Base-by-base conservation (phyloP, 2,888 invertebrate genomes). In the Gymnocheta viridis region DNA sequence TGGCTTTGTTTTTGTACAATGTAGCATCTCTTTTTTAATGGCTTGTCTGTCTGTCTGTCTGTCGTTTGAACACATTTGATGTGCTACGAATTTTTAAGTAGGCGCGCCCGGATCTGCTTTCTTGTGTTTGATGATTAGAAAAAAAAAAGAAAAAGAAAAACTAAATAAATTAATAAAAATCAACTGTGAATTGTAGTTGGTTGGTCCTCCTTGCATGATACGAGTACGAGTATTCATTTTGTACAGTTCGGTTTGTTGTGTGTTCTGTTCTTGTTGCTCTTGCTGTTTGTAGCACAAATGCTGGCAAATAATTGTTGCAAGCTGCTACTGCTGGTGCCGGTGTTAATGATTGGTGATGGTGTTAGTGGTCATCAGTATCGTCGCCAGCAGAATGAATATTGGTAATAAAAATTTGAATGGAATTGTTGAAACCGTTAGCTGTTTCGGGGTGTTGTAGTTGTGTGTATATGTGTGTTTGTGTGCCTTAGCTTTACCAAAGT, bases 361-460 rank as follows among this genome's bases (percentile, higher is more conserved):
- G 47, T 10, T 44, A 29, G 35, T 54, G 64, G 29, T 54, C 38
- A 29, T 49, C 35, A 49, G 58, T 60, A 49, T 38, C 77, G 69
- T 47, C 78, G 29, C 14, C 44, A 47, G 56, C 80, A 73, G 69
- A 69, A 81, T 74, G 69, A 69, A 81, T 74, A 78, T 67, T 67
- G 85, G 90, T 86, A 89, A 89, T 90, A 90, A 90, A 90, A 89
- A 90, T 90, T 90, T 90, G 89, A 89, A 90, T 90, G 89, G 89
- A 90, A 90, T 90, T 89, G 88, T 87, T 88, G 87, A 87, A 88
- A 89, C 90, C 90, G 91, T 90, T 90, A 90, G 85, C 29, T 41
- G 29, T n/a, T 54, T 64, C 76, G 86, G 85, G 14, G 2, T 56
- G 10, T 9, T 4, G n/a, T n/a, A n/a, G n/a, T n/a, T 4, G 14